Evolutionary conservation across 23 tunicate genomes (phyloP).

Genomic region (Aplidium turbinatum): DNA sequence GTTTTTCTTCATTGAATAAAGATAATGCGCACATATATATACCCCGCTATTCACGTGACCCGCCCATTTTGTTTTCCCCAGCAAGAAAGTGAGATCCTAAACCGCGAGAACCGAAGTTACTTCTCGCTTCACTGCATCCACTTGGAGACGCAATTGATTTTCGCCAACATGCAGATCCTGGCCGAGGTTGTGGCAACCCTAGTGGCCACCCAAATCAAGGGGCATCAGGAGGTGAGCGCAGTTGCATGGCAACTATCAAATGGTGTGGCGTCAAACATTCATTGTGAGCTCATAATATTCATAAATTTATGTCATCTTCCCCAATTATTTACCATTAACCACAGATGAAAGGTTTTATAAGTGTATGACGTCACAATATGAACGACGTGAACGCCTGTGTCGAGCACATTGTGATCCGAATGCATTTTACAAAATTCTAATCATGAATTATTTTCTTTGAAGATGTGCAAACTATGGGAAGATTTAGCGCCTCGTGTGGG

Average conservation of each 20-base stretch:
- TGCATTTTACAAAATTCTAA: not conserved
- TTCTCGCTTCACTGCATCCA: slow-evolving; percentile 94
- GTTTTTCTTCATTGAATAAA: too few species aligned
- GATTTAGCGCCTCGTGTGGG: slow-evolving; percentile 79
- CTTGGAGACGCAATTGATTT: slow-evolving; percentile 83
- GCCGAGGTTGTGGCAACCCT: slow-evolving; percentile 79
- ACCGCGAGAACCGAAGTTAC: slow-evolving; percentile 79
- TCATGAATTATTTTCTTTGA: not conserved
- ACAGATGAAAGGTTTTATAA: too few species aligned
- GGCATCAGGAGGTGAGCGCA: slow-evolving; percentile 77
- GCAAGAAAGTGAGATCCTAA: slow-evolving; percentile 90
- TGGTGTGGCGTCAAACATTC: not conserved
- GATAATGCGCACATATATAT: too few species aligned
- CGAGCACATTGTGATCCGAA: slow-evolving; percentile 1
- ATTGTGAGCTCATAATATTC: not conserved
- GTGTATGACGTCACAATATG: too few species aligned
- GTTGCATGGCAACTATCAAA: not conserved
- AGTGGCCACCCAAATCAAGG: slow-evolving; percentile 84
- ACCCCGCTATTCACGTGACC: not conserved
- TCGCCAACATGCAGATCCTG: slow-evolving; percentile 73
- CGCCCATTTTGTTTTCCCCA: slow-evolving; percentile 9
- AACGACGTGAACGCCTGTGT: too few species aligned
- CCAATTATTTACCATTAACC: not conserved
- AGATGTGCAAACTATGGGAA: slow-evolving; percentile 89
- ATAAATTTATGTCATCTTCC: not conserved